Evolutionary conservation across 1,140 invertebrate species (phyloP), one percentile per base, ranked within the genome.

Genomic region (Macrobrachium nipponense): DNA sequence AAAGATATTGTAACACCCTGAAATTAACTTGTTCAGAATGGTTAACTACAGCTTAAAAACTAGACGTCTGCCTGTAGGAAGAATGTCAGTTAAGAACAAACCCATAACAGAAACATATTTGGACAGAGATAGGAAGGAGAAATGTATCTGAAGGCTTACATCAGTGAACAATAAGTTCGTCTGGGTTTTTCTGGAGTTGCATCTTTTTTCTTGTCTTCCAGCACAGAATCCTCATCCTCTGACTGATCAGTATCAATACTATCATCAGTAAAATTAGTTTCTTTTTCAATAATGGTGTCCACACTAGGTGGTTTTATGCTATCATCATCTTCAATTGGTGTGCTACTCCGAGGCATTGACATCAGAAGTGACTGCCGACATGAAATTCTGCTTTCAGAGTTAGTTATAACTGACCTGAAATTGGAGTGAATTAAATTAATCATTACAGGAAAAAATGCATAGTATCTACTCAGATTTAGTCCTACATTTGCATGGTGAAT

Each of bases 281-380:
- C 59, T 43, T 36, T 62, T 44, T 62, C 44, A 36, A 80, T 62
- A n/a, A 44, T 66, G 12, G 78, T 36, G 23, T 80, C 78, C n/a
- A 66, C 78, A 43, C 60, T 66, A 11, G 62, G n/a, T 23, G 18
- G n/a, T 43, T 80, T 62, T 44, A 80, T 44, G 44, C 62, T 43
- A 3, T 27, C 27, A 3, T 66, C 27, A 4, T 80, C 62, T 64
- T 80, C 78, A 80, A 80, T 80, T 5, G 78, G 78, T 66, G 78
- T 80, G n/a, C 78, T 80, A n/a, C 78, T 80, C 62, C 78, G 78
- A 18, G 78, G 78, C n/a, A 17, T 80, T 64, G 60, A 59, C n/a
- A 36, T 27, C 18, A 20, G 64, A n/a, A 66, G 20, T 62, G 20
- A 44, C 11, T 5, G 62, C 17, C 27, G 61, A 17, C 78, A 66